These are phyloP conservation scores for Batillaria attramentaria DNA, from an alignment of 1,140 invertebrate genomes.

Conservation along the genomic window DNA sequence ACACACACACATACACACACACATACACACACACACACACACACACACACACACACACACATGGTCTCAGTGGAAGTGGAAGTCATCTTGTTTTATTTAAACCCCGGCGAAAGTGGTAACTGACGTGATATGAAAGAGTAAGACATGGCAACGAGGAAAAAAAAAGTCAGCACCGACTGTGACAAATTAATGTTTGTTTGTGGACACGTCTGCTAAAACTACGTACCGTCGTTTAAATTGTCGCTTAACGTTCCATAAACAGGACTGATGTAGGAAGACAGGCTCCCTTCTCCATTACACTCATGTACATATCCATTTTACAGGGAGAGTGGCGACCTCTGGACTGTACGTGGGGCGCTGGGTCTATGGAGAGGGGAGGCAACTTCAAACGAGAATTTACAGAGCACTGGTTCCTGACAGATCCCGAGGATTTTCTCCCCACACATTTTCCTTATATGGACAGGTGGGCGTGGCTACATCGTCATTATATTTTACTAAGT, in stretches of 20 bases:
- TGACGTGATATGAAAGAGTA: neutral
- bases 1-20: neutral
- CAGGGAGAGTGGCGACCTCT: conserved; percentile 60
- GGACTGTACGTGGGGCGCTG: conserved; percentile 72
- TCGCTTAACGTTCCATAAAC: neutral
- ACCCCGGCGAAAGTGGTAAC: neutral
- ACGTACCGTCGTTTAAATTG: neutral
- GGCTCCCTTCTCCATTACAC: too few relatives aligned
- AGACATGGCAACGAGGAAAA: neutral
- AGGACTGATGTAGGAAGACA: neutral
- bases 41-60: neutral
- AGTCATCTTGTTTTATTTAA: neutral
- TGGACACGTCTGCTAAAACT: neutral
- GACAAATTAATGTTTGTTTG: neutral
- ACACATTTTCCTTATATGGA: conserved; percentile 73
- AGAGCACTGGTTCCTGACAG: conserved; percentile 73
- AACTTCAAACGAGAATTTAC: conserved; percentile 50
- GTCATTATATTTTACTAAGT: neutral
- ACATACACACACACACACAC: neutral
- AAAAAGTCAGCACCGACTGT: too few relatives aligned
- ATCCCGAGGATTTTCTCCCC: conserved; percentile 73
- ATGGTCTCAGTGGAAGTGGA: neutral
- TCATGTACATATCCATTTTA: conserved; percentile 82
- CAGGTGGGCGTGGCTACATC: conserved; percentile 29
- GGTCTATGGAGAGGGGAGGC: conserved; percentile 49